Evolutionary conservation across 64 coral and sea anemone genomes (phyloP), one percentile per base, ranked within the genome.

Genomic region (Pocillopora damicornis): DNA sequence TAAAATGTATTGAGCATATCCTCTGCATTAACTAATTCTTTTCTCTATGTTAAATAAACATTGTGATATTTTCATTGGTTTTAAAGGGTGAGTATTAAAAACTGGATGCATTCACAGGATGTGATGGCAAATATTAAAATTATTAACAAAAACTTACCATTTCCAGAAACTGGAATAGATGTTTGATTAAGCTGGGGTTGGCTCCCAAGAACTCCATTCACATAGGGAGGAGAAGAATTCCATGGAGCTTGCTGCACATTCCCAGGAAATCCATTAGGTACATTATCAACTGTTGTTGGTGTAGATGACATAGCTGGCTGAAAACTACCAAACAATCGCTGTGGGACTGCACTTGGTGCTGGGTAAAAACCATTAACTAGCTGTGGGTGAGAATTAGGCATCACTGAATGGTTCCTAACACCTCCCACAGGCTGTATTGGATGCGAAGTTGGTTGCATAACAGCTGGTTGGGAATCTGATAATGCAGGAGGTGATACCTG

Each of bases 301-400:
- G 94, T 95, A 66, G 94, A 95, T 10, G 94, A 92, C 90, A 95
- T 75, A 14, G 94, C 86, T 36, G 94, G 94, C 63, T 86, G 79
- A 89, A 95, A 95, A 20, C 88, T 34, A 26, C 88, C 88, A 63
- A 77, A 76, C 13, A 76, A 15, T 72, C 92, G 74, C 67, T 45
- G 76, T 15, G 90, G 79, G 16, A 87, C 61, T 69, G 81, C 75
- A 15, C 59, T n/a, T 26, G 89, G 58, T 56, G 42, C 78, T 59
- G n/a, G 80, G 80, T 82, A 76, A 37, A 85, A 65, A 1, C 80
- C 80, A 77, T 68, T 90, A 69, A 42, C 30, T 22, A 61, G 23
- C 69, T 74, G 81, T 9, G 2, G 71, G 25, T 81, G 65, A 58
- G 81, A 51, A 74, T 30, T 84, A 64, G 71, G 73, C 35, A 75